Percentiles rank a stretch among this genome's conserved stretches.
phyloP scores from a whole-genome alignment of 1,140 invertebrate species.

The Laupala kohalensis region DNA sequence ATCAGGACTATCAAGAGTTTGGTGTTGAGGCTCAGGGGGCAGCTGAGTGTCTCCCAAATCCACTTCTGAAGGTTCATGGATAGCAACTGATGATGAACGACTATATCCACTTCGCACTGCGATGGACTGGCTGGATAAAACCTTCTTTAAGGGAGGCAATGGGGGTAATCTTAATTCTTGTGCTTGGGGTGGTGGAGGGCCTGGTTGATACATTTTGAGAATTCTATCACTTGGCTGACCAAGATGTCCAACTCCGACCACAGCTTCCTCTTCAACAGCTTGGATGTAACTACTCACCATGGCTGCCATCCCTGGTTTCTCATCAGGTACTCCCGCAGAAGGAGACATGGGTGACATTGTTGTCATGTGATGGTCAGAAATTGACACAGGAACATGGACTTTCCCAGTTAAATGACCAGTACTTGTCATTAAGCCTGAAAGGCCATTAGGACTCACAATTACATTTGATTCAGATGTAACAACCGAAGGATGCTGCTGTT shows the following conservation, averaged over 20 bases:
- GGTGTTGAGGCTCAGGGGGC: background rate
- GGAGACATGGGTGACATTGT: constrained; percentile 17
- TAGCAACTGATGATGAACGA: background rate
- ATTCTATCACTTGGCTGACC: constrained; percentile 18
- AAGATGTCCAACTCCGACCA: background rate
- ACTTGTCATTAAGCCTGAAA: background rate
- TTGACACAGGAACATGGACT: constrained; percentile 8
- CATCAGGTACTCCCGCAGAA: constrained; percentile 13
- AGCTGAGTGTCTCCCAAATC: background rate
- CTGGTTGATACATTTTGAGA: constrained; percentile 18
- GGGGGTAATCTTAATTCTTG: constrained; percentile 7
- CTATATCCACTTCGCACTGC: constrained; percentile 1
- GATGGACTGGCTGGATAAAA: constrained; percentile 9
- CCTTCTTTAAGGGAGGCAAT: constrained; percentile 24
- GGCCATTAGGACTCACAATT: constrained; percentile 13
- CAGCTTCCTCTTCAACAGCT: constrained; percentile 18
- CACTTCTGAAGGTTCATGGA: background rate
- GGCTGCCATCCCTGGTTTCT: constrained; percentile 17
- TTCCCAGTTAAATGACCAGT: constrained; percentile 1
- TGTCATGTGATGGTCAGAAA: constrained; percentile 14
- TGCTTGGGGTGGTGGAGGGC: background rate
- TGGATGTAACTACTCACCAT: constrained; percentile 23
- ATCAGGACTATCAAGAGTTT: background rate
- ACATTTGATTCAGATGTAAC: constrained; percentile 15
- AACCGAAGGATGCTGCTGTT: constrained; percentile 25